Evolutionary conservation across 2,888 invertebrate species (phyloP).

Genomic region (Agelastica alni): DNA sequence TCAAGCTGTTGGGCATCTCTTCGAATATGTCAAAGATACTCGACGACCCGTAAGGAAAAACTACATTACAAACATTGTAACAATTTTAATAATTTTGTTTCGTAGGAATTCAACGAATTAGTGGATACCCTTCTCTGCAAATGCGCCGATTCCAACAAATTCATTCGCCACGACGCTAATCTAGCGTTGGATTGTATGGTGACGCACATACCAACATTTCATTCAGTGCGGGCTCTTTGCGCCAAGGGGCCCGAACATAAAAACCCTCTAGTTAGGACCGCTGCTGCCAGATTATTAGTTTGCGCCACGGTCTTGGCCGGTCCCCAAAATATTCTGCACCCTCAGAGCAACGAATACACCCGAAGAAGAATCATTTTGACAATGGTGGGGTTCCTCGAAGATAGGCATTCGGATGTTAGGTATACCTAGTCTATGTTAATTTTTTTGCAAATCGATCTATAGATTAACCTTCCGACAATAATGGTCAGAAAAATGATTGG

Average conservation of each 20-base stretch:
- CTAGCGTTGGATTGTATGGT: constrained; percentile 71
- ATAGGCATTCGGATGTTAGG: constrained; percentile 61
- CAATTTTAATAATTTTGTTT: too few species aligned
- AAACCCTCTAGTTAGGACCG: constrained; percentile 69
- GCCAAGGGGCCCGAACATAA: constrained; percentile 62
- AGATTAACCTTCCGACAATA: too few species aligned
- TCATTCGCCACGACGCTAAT: constrained; percentile 76
- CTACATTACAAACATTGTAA: too few species aligned
- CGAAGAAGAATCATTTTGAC: constrained; percentile 58
- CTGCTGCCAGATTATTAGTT: constrained; percentile 67
- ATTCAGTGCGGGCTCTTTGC: constrained; percentile 61
- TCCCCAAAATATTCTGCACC: constrained; percentile 63
- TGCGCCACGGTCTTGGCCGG: constrained; percentile 68
- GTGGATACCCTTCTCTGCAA: constrained; percentile 67
- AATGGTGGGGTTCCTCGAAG: constrained; percentile 60
- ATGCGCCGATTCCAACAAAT: constrained; percentile 73
- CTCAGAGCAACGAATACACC: constrained; percentile 59
- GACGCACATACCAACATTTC: constrained; percentile 65
- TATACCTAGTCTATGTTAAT: too few species aligned
- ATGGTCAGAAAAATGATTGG: too few species aligned
- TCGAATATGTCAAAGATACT: constrained; percentile 55
- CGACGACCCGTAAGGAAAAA: constrained; percentile 52
- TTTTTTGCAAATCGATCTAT: too few species aligned
- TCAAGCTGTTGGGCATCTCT: constrained; percentile 54
- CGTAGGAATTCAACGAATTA: constrained; percentile 74